Conservation (phyloP, 2,797 vertebrate genomes). For the Cynodonichthys magdalenae region DNA sequence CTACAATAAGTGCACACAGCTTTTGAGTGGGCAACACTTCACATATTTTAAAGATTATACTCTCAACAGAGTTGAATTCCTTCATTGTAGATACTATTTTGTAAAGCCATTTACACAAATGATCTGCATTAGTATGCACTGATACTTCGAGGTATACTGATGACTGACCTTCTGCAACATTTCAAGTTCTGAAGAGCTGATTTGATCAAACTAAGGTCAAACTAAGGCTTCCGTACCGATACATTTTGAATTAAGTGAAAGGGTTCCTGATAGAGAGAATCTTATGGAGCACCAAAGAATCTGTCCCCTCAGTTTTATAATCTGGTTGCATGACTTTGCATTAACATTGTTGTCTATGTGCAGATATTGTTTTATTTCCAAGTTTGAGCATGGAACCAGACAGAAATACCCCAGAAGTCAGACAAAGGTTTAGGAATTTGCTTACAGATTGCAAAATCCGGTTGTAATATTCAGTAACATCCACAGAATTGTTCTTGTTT, state of each 20-base stretch:
- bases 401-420: too few species aligned
- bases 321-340: too few species aligned
- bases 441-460: too few species aligned
- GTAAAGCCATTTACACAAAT: slow-evolving; percentile 57
- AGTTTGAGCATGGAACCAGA: too few species aligned
- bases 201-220: slow-evolving; percentile 15
- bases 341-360: too few species aligned
- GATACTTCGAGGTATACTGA: slow-evolving; percentile 66
- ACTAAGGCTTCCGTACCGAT: not conserved
- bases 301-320: too few species aligned
- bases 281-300: too few species aligned
- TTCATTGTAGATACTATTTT: slow-evolving; percentile 38
- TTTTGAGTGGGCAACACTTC: slow-evolving; percentile 56
- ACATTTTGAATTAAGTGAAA: not conserved
- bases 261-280: not conserved
- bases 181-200: not conserved
- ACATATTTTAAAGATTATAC: slow-evolving; percentile 58
- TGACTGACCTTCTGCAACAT: slow-evolving; percentile 39
- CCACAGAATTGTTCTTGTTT: too few species aligned
- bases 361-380: too few species aligned
- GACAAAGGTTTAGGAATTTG: too few species aligned
- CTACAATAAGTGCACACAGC: slow-evolving; percentile 70
- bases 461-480: too few species aligned
- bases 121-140: slow-evolving; percentile 55
- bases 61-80: slow-evolving; percentile 51